Evolutionary conservation across 2,888 invertebrate genomes (phyloP), one percentile per base, ranked within the genome.

Genomic region (Ormyrus rosae): DNA sequence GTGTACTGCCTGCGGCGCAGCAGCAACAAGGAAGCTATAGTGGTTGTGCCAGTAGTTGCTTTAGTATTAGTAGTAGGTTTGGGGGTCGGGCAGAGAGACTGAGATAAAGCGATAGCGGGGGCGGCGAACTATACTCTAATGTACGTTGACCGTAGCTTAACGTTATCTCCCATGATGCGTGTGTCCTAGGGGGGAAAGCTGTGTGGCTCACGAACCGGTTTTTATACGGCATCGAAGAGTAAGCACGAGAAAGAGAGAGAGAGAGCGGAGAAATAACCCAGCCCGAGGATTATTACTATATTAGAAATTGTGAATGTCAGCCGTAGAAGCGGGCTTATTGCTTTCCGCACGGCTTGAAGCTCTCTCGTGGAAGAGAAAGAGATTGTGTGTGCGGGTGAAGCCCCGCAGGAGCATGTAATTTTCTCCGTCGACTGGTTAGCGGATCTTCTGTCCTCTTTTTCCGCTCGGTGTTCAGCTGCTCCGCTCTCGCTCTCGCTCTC

Each of bases 161-260:
- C 34, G 34, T 34, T 61, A 34, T 61, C 4, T 61, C 61, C 61
- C 61, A 61, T 34, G 34, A 34, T 34, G 34, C 5, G 10, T 11
- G n/a, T 13, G 19, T 10, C 48, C 78, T 63, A 51, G 63, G 63
- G 70, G 65, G 71, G 65, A 61, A 67, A 71, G 45, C 34, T 34
- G 34, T 34, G 34, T 34, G 34, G 61, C 67, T 80, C 80, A 71
- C 60, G n/a, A 81, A 81, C 80, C 77, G 72, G 76, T 81, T 77
- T 65, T 80, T 58, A 50, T 68, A 67, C 63, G 65, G 51, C 63
- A 45, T 73, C 6, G 19, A 45, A 51, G 10, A 55, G 34, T 64
- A 8, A 60, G 19, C 34, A 34, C 6, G n/a, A n/a, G 48, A 56
- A 55, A 48, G 10, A 70, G 63, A 60, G 10, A 51, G 58, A 72